Evolutionary conservation across 1,140 invertebrate species (phyloP).

Genomic region (Drosophila equinoxialis): DNA sequence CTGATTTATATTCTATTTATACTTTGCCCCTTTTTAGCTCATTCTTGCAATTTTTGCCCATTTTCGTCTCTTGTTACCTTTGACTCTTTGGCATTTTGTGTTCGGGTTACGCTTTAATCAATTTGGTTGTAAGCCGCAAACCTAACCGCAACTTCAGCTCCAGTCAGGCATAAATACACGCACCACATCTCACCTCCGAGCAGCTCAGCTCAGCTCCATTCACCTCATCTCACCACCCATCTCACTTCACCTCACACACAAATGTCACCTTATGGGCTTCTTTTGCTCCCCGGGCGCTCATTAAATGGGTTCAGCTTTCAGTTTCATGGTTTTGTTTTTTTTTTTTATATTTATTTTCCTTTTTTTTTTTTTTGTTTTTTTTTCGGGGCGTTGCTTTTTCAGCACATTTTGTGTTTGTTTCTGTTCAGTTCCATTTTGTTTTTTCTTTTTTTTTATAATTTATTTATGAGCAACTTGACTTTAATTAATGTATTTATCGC

Average conservation of each 20-base stretch:
- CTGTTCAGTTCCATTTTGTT: conserved; percentile 57
- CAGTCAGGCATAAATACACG: conserved; percentile 11
- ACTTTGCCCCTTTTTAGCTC: background rate
- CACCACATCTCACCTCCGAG: background rate
- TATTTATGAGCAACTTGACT: conserved; percentile 76
- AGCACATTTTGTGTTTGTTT: conserved; percentile 19
- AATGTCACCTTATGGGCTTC: conserved; percentile 3
- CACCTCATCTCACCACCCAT: background rate
- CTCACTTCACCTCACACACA: background rate
- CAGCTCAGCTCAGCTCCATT: background rate
- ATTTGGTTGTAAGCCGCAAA: conserved; percentile 4
- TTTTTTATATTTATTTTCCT: conserved; percentile 13
- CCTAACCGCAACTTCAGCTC: conserved; percentile 5
- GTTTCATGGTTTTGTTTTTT: background rate
- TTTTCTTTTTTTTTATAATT: conserved; percentile 72
- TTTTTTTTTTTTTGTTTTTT: conserved; percentile 9
- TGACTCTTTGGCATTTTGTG: conserved; percentile 4
- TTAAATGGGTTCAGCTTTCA: conserved; percentile 14
- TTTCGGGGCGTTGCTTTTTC: conserved; percentile 9
- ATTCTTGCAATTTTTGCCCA: background rate
- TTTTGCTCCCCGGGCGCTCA: background rate
- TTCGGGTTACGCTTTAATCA: conserved; percentile 1
- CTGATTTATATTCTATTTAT: background rate
- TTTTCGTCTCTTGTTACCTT: background rate
- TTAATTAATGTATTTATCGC: conserved; percentile 82